Percentiles rank a stretch among this genome's conserved stretches.
Evolutionary conservation across 2,113 vertebrate species (phyloP).

Genomic region (Orycteropus afer): DNA sequence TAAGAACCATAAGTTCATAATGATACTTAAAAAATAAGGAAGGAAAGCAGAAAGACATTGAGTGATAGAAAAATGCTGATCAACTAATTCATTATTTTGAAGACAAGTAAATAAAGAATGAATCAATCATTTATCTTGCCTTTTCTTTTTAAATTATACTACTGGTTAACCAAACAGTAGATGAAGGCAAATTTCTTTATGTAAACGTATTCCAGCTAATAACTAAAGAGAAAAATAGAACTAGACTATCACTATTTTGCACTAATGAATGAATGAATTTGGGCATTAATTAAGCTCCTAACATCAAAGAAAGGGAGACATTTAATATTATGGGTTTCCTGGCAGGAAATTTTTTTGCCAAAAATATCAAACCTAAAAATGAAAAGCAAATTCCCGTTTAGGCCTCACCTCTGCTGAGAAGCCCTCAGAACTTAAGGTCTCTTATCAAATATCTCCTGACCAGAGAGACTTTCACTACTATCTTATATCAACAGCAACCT

Average conservation of each 20-base stretch:
- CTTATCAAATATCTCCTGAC: not conserved
- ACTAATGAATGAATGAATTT: not conserved
- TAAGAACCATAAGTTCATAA: not conserved
- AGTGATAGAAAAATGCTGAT: not conserved
- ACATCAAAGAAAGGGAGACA: not conserved
- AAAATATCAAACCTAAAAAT: conserved; percentile 3
- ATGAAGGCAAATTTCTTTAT: not conserved
- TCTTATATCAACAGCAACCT: not conserved
- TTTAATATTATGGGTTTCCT: not conserved
- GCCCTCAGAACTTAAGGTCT: not conserved
- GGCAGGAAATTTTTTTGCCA: not conserved
- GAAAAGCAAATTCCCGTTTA: not conserved
- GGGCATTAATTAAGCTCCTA: not conserved
- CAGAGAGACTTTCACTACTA: not conserved
- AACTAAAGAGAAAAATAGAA: conserved; percentile 16
- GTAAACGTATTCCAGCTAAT: not conserved
- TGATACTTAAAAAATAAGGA: not conserved
- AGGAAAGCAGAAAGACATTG: not conserved
- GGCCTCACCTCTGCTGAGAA: not conserved
- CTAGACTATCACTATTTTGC: not conserved
- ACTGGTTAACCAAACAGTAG: not conserved
- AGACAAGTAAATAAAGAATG: conserved; percentile 3
- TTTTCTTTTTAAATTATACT: not conserved
- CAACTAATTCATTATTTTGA: not conserved
- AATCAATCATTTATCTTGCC: not conserved